Percentiles rank a stretch among this genome's conserved stretches.
Conservation (phyloP, 1,140 invertebrate genomes). For the Listronotus oregonensis region DNA sequence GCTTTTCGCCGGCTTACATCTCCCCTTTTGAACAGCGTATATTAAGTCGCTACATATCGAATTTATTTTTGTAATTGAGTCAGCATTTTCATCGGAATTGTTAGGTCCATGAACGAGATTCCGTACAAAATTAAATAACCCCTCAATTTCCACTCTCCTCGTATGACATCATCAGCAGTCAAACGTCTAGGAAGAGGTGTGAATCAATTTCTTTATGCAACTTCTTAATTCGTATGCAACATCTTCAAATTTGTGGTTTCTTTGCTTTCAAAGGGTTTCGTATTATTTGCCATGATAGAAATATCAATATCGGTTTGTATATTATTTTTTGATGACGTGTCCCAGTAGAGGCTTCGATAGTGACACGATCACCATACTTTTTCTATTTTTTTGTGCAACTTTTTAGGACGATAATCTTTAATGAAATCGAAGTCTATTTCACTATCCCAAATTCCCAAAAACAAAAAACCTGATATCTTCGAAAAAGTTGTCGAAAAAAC, state of each 20-base stretch:
- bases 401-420: conserved; percentile 48
- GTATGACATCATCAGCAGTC: no score
- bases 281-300: no score
- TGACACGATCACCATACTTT: conserved; percentile 46
- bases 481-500: conserved; percentile 29
- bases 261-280: no score
- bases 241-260: conserved; percentile 15
- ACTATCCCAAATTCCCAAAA: conserved; percentile 25
- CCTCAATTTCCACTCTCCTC: no score
- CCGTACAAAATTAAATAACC: no score
- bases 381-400: no score
- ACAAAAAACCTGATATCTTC: conserved; percentile 29
- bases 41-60: conserved; percentile 52
- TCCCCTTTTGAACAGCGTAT: conserved; percentile 44
- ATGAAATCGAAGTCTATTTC: conserved; percentile 35
- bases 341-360: conserved; percentile 47
- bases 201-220: no score
- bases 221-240: conserved; percentile 3
- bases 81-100: no score
- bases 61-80: conserved; percentile 37
- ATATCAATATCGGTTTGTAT: no score
- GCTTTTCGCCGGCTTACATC: conserved; percentile 47
- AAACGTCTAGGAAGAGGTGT: not conserved
- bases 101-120: no score
- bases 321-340: conserved; percentile 38